These are phyloP conservation scores for Diaprepes abbreviatus DNA, from an alignment of 2,888 invertebrate species.

Conservation along the genomic window DNA sequence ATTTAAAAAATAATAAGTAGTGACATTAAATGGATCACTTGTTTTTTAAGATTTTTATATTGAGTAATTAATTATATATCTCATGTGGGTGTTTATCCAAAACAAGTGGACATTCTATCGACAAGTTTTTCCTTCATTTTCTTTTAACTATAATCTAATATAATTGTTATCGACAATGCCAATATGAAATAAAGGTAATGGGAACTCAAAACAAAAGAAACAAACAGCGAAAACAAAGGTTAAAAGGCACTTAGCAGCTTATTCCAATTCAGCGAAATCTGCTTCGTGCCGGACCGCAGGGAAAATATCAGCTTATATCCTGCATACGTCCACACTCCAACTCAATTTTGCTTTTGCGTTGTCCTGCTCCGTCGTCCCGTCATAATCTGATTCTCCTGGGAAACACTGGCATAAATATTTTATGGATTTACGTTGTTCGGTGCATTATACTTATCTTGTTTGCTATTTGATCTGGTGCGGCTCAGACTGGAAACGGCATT, in stretches of 20 bases:
- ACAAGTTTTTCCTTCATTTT: too few relatives aligned
- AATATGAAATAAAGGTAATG: constrained; percentile 16
- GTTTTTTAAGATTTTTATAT: too few relatives aligned
- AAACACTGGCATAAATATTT: constrained; percentile 67
- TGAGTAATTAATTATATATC: too few relatives aligned
- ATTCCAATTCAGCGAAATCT: constrained; percentile 48
- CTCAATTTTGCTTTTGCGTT: constrained; percentile 47
- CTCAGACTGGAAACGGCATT: constrained; percentile 49
- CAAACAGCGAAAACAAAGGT: constrained; percentile 28
- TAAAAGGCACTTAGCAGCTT: constrained; percentile 50
- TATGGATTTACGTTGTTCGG: constrained; percentile 69
- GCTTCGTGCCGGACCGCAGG: constrained; percentile 46
- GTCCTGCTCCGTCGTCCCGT: constrained; percentile 58
- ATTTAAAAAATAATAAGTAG: too few relatives aligned
- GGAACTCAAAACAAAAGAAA: constrained; percentile 4
- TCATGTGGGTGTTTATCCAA: too few relatives aligned
- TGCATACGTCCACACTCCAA: constrained; percentile 48
- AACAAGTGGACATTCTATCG: too few relatives aligned
- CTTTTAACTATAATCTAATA: too few relatives aligned
- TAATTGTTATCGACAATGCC: too few relatives aligned
- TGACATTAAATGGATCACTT: too few relatives aligned
- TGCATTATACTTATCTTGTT: constrained; percentile 69
- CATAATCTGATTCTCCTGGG: constrained; percentile 67
- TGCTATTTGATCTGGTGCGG: constrained; percentile 66
- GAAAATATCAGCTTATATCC: constrained; percentile 51